Conservation (phyloP, 1,140 invertebrate species). For the Macrocentrus cingulum region DNA sequence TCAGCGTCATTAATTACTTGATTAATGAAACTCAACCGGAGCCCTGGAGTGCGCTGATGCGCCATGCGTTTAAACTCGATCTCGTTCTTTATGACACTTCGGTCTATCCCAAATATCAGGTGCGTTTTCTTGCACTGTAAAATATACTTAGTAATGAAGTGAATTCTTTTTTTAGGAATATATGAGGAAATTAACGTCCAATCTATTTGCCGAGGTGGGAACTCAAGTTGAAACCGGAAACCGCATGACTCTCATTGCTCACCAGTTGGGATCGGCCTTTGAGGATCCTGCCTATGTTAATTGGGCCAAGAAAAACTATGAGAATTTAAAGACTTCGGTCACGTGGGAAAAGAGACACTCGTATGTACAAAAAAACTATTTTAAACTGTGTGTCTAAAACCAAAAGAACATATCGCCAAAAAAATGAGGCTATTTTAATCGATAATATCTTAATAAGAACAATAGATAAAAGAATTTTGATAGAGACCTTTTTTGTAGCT, state of each 20-base stretch:
- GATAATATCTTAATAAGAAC: too few relatives aligned
- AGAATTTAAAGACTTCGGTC: slow-evolving; percentile 10
- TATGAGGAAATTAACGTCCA: slow-evolving; percentile 41
- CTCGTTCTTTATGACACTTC: slow-evolving; percentile 41
- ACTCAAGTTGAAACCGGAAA: slow-evolving; percentile 46
- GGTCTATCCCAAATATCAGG: slow-evolving; percentile 41
- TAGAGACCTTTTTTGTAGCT: too few relatives aligned
- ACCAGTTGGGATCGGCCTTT: slow-evolving; percentile 46
- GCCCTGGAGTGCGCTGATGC: slow-evolving; percentile 62
- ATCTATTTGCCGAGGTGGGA: slow-evolving; percentile 37
- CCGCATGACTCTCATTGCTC: slow-evolving; percentile 53
- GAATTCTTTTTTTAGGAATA: slow-evolving; percentile 38
- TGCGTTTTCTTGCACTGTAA: slow-evolving; percentile 18
- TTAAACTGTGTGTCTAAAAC: too few relatives aligned
- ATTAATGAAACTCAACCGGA: slow-evolving; percentile 62
- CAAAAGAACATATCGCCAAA: too few relatives aligned
- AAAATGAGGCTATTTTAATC: too few relatives aligned
- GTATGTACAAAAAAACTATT: slow-evolving; percentile 3
- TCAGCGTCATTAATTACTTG: slow-evolving; percentile 67
- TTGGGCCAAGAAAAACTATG: slow-evolving; percentile 35
- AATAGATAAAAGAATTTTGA: too few relatives aligned
- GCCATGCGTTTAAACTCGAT: slow-evolving; percentile 57
- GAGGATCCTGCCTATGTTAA: slow-evolving; percentile 38
- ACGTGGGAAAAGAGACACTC: slow-evolving; percentile 15
- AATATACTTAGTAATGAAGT: too few relatives aligned